Evolutionary conservation across 2,113 vertebrate species (phyloP).

Genomic region (Colinus virginianus): DNA sequence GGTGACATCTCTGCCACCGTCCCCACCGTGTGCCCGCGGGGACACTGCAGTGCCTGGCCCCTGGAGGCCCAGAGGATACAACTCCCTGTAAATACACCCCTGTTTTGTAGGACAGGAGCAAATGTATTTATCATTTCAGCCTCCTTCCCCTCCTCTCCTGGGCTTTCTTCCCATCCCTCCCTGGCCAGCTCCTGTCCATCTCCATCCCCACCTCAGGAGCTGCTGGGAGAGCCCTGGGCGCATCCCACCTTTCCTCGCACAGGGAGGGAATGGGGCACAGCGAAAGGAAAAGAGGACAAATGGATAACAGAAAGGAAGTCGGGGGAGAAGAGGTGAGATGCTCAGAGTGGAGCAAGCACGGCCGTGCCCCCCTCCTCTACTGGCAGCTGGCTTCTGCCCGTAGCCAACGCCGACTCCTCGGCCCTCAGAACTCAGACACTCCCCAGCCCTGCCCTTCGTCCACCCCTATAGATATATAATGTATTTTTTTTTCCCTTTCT

Average conservation of each 20-base stretch:
- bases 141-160: neutral
- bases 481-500: neutral
- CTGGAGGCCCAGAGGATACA: neutral
- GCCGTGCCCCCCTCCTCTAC: conserved; percentile 6
- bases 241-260: neutral
- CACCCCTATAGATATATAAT: neutral
- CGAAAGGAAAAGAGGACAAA: neutral
- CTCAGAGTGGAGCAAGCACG: accelerated
- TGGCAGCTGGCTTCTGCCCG: conserved; percentile 68
- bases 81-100: conserved; percentile 47
- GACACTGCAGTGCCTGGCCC: neutral
- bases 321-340: neutral
- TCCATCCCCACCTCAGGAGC: neutral
- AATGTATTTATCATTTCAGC: conserved; percentile 17
- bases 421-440: neutral
- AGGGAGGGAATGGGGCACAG: neutral
- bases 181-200: neutral
- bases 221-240: neutral
- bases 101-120: conserved; percentile 12
- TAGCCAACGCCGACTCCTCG: neutral
- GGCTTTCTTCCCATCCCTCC: neutral
- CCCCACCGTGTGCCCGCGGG: neutral
- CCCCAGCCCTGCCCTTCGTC: conserved; percentile 22
- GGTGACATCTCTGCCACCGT: accelerated
- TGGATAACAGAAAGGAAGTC: neutral